Evolutionary conservation across 2,888 invertebrate species (phyloP).

Genomic region (Kuschelorhynchus macadamiae): DNA sequence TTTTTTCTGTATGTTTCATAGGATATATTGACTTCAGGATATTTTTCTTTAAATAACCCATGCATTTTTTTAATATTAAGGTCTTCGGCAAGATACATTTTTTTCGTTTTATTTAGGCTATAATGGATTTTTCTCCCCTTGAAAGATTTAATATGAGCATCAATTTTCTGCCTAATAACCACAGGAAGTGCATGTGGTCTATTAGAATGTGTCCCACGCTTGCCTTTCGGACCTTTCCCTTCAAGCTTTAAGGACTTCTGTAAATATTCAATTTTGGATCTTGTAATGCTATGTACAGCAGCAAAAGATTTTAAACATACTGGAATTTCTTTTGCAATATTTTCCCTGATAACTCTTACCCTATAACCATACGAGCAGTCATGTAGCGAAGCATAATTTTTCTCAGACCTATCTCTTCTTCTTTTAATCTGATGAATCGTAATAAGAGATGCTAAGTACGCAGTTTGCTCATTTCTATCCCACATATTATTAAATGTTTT

Average conservation of each 20-base stretch:
- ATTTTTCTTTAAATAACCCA: conserved; percentile 9
- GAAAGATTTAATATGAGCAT: conserved; percentile 16
- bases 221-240: conserved; percentile 6
- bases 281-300: conserved; percentile 18
- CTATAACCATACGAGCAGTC: conserved; percentile 8
- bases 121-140: conserved; percentile 13
- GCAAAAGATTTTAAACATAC: too few species aligned
- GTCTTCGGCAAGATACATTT: conserved; percentile 38
- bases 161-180: not conserved
- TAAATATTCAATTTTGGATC: conserved; percentile 17
- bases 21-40: conserved; percentile 1
- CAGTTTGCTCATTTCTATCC: conserved; percentile 16
- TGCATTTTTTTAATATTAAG: conserved; percentile 39
- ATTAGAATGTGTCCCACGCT: conserved; percentile 15
- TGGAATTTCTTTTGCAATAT: too few species aligned
- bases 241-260: conserved; percentile 11
- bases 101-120: conserved; percentile 17
- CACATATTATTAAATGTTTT: not conserved
- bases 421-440: conserved; percentile 13
- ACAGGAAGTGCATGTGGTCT: not conserved
- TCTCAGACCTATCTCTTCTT: conserved; percentile 6
- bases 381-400: conserved; percentile 21
- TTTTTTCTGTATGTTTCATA: conserved; percentile 12
- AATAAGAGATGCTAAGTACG: conserved; percentile 14
- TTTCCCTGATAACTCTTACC: conserved; percentile 1